Evolutionary conservation across 2,113 vertebrate genomes (phyloP).

Genomic region (Eidolon helvum): DNA sequence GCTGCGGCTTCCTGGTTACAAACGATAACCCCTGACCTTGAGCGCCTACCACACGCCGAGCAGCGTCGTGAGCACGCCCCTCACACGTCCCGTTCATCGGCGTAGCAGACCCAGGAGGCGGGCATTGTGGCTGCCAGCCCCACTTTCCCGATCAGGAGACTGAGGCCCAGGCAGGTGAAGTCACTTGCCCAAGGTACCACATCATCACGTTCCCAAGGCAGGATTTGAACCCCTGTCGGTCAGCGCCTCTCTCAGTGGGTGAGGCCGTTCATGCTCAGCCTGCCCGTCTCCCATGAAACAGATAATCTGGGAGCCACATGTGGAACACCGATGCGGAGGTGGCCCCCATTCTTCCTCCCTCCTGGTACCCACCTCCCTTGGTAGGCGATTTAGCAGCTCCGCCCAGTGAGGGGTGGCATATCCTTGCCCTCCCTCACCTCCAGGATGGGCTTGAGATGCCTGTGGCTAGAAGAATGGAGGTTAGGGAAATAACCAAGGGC

Average conservation of each 20-base stretch:
- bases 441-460: not conserved
- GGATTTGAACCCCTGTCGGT: not conserved
- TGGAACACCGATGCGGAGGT: rapidly evolving
- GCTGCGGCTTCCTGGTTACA: not conserved
- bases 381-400: not conserved
- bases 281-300: not conserved
- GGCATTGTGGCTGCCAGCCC: not conserved
- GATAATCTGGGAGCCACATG: not conserved
- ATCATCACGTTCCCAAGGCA: rapidly evolving
- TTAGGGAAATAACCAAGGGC: too few relatives aligned
- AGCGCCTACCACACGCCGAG: not conserved
- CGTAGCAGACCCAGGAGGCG: not conserved
- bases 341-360: not conserved
- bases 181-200: not conserved
- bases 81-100: not conserved
- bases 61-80: not conserved
- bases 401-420: not conserved
- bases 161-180: not conserved
- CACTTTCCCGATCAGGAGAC: not conserved
- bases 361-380: rapidly evolving
- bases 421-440: not conserved
- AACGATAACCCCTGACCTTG: not conserved
- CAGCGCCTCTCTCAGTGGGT: not conserved
- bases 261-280: not conserved
- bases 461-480: not conserved